Percentiles rank a stretch among this genome's conserved stretches.
Conservation (phyloP, 2,888 invertebrate species). For the Stegophylla sp. region DNA sequence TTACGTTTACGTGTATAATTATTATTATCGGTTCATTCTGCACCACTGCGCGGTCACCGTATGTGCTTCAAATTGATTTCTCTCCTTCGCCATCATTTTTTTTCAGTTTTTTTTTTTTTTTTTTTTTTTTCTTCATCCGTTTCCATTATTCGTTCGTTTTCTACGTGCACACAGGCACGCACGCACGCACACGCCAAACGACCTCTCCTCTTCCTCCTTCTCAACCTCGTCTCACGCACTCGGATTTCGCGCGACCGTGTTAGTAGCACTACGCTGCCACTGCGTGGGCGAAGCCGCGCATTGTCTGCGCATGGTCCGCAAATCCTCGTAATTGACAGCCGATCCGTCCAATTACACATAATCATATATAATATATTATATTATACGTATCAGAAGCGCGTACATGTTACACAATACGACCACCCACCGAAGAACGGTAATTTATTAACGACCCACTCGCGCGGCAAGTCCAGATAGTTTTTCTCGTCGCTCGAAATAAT, state of each 20-base stretch:
- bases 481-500: slow-evolving; percentile 49
- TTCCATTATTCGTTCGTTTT: slow-evolving; percentile 9
- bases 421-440: neutral
- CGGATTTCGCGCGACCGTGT: neutral
- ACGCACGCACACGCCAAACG: neutral
- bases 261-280: too few species aligned
- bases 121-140: neutral
- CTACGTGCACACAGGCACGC: neutral
- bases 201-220: neutral
- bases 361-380: too few species aligned
- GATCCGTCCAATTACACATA: slow-evolving; percentile 28
- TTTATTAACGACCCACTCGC: slow-evolving; percentile 17
- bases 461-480: slow-evolving; percentile 42
- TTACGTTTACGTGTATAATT: slow-evolving; percentile 39
- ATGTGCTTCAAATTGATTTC: slow-evolving; percentile 54
- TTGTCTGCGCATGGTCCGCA: slow-evolving; percentile 32
- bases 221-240: neutral
- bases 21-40: neutral
- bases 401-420: neutral
- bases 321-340: slow-evolving; percentile 49
- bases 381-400: too few species aligned
- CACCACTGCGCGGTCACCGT: slow-evolving; percentile 40
- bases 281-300: neutral
- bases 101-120: too few species aligned
- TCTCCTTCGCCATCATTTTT: neutral